phyloP scores from a whole-genome alignment of 2,797 vertebrate species.

The Poeciliopsis presidionis region DNA sequence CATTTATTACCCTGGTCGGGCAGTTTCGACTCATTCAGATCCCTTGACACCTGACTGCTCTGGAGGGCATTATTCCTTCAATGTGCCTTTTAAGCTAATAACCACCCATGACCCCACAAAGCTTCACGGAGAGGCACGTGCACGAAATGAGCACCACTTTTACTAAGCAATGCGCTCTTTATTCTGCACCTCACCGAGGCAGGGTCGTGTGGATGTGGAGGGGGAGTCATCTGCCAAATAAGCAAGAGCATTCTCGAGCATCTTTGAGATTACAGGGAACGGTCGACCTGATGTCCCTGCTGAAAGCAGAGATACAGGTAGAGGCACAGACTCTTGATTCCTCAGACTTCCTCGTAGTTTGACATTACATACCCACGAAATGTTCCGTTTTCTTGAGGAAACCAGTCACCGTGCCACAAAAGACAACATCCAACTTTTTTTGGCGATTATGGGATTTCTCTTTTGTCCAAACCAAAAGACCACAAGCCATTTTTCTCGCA shows the following conservation, averaged over 20 bases:
- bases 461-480: too few species aligned
- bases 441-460: too few species aligned
- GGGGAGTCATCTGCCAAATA: too few species aligned
- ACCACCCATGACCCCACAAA: slow-evolving; percentile 12
- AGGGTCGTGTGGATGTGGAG: slow-evolving; percentile 30
- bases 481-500: too few species aligned
- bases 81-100: slow-evolving; percentile 29
- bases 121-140: not conserved
- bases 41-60: slow-evolving; percentile 36
- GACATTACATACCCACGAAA: not conserved
- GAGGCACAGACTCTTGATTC: not conserved
- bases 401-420: not conserved
- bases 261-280: not conserved
- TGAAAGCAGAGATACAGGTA: not conserved
- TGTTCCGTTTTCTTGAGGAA: not conserved
- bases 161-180: slow-evolving; percentile 21
- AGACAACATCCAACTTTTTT: not conserved
- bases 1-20: slow-evolving; percentile 51
- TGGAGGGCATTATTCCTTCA: slow-evolving; percentile 30
- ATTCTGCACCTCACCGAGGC: slow-evolving; percentile 11
- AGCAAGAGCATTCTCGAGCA: not conserved
- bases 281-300: not conserved
- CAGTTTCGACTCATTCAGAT: slow-evolving; percentile 42
- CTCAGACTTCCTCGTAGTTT: not conserved
- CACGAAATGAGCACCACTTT: slow-evolving; percentile 24